Base-by-base conservation (phyloP, 2,888 invertebrate species). In the Embidobia sp. region DNA sequence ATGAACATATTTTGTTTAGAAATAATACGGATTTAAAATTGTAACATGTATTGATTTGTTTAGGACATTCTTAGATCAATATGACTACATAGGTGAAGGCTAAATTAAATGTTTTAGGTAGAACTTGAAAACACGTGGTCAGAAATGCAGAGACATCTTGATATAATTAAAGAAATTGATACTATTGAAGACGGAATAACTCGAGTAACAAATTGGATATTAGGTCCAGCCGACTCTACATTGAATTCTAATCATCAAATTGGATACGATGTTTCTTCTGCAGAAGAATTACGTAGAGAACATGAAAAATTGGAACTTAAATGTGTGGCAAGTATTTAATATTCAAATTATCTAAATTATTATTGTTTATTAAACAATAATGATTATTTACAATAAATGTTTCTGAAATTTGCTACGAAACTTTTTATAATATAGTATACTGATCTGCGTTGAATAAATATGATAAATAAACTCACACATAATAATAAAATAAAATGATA, bases 181-280 rank as follows among this genome's bases (percentile, higher is more conserved):
- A 90, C 91, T 27, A 88, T 94, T 31, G 93, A 93, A 81, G 92
- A 92, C 82, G 93, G 93, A 27, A 92, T 94, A 74, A 91, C 92
- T n/a, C 91, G 93, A 88, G 94, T 95, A 27, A 94, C 94, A 13
- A 94, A 94, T 84, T 95, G 95, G 95, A 94, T 95, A 66, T 88
- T 95, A 51, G 94, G 94, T 27, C 93, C 94, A 49, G 96, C 94
- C 1, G 95, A 95, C 87, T 92, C 92, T 81, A 91, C 95, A 89
- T 90, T 95, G 48, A 93, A 93, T 80, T 92, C 93, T 0, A 93
- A 94, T 82, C 92, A 92, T 78, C 93, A 93, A 84, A 94, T 96
- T 33, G 95, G 95, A 3, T 93, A 93, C 84, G 94, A 95, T 84
- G 92, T 94, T 1, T 89, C 91, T 6, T 93, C 92, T n/a, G 94